A percentile compares a stretch with the other conserved stretches of the same genome.
Evolutionary conservation across 2,888 invertebrate species (phyloP).

Genomic region (Drosophila ezoana): DNA sequence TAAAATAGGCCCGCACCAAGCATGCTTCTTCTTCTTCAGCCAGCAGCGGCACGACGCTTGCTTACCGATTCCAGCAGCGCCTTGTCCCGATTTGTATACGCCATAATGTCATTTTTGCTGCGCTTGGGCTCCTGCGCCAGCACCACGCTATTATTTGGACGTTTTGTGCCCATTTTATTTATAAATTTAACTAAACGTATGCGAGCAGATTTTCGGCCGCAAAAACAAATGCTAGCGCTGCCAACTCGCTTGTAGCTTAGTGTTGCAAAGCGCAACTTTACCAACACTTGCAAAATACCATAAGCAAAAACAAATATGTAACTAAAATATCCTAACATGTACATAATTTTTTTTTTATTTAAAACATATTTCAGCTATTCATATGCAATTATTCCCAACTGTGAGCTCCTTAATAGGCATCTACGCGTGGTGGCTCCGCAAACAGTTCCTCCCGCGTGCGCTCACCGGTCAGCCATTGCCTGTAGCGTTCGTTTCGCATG

Average conservation of each 20-base stretch:
- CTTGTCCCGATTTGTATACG: slow-evolving; percentile 90
- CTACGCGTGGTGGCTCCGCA: slow-evolving; percentile 86
- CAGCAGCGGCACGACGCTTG: slow-evolving; percentile 31
- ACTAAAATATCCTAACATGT: slow-evolving; percentile 4
- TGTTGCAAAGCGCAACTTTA: neutral
- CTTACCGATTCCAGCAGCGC: slow-evolving; percentile 91
- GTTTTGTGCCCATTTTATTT: slow-evolving; percentile 81
- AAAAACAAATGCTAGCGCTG: slow-evolving; percentile 47
- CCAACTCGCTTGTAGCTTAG: slow-evolving; percentile 26
- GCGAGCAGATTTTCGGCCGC: slow-evolving; percentile 29
- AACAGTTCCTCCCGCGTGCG: slow-evolving; percentile 86
- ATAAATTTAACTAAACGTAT: slow-evolving; percentile 21
- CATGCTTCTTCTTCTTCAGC: slow-evolving; percentile 39
- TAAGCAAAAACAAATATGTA: slow-evolving; percentile 4
- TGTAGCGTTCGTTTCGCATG: slow-evolving; percentile 88
- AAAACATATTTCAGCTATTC: slow-evolving; percentile 61
- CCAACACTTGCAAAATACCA: slow-evolving; percentile 7
- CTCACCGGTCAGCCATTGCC: slow-evolving; percentile 87
- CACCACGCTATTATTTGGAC: slow-evolving; percentile 77
- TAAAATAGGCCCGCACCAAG: neutral
- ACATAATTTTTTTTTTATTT: slow-evolving; percentile 55
- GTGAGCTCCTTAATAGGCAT: slow-evolving; percentile 86
- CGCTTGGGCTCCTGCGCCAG: slow-evolving; percentile 87
- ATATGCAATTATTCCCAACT: slow-evolving; percentile 49
- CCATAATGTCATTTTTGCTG: slow-evolving; percentile 90